These are phyloP conservation scores for Ceratitis capitata DNA, from an alignment of 1,140 invertebrate genomes.

Conservation along the genomic window DNA sequence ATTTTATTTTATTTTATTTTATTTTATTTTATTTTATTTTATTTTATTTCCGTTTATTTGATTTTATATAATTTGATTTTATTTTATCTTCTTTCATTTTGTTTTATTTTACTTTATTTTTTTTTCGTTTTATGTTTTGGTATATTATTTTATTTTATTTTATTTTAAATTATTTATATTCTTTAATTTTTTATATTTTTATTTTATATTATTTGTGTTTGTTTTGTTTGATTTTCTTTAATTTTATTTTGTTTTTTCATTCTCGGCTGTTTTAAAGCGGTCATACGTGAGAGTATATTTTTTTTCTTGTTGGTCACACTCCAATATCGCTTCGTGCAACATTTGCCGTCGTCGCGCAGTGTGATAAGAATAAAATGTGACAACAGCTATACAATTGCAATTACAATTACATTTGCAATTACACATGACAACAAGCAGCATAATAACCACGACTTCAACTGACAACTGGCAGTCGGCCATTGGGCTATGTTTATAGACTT, in stretches of 20 bases:
- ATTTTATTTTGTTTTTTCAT: neutral
- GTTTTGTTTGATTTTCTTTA: neutral
- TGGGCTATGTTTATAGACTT: neutral
- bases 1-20: too few relatives aligned
- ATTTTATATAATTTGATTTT: too few relatives aligned
- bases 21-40: too few relatives aligned
- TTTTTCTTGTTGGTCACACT: neutral
- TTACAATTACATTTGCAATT: conserved; percentile 27
- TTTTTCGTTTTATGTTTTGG: too few relatives aligned
- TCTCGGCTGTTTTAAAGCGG: too few relatives aligned
- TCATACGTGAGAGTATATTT: too few relatives aligned
- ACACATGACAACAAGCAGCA: conserved; percentile 11
- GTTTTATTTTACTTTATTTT: too few relatives aligned
- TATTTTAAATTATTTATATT: too few relatives aligned
- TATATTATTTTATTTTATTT: too few relatives aligned
- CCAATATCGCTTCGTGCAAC: neutral
- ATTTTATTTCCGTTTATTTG: too few relatives aligned
- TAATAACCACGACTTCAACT: neutral
- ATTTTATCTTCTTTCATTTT: too few relatives aligned
- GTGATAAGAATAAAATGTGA: conserved; percentile 28
- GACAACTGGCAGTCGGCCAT: conserved; percentile 31
- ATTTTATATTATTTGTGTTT: neutral
- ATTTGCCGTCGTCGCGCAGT: neutral
- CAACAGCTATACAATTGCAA: neutral
- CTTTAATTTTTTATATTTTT: neutral